Conservation (phyloP, 2,113 vertebrate species). For the Pollimyrus isidori region DNA sequence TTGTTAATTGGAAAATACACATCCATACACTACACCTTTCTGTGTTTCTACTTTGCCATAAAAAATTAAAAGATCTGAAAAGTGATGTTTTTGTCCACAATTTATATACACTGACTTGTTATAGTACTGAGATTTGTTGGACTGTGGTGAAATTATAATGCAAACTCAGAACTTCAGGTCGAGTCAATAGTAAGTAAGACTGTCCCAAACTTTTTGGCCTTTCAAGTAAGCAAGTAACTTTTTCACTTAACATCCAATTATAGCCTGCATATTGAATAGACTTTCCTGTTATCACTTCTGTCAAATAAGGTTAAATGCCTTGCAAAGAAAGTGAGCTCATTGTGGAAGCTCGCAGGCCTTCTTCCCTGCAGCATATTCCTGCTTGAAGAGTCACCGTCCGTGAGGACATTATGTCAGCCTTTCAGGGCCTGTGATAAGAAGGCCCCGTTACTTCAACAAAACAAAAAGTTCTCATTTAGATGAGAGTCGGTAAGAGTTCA, state of each 20-base stretch:
- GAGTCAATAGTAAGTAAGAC: neutral
- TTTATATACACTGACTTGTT: neutral
- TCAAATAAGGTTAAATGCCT: neutral
- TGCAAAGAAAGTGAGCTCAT: neutral
- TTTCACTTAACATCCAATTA: neutral
- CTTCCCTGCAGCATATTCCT: neutral
- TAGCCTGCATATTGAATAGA: neutral
- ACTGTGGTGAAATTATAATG: neutral
- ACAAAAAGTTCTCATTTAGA: conserved; percentile 1
- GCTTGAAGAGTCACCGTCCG: neutral
- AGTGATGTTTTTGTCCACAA: neutral
- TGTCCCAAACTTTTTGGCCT: neutral
- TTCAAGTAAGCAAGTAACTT: neutral
- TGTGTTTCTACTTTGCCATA: neutral
- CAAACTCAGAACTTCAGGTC: neutral
- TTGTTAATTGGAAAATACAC: neutral
- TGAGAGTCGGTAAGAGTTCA: conserved; percentile 9
- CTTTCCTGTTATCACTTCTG: neutral
- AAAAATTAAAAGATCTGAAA: neutral
- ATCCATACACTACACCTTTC: neutral
- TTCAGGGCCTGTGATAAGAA: conserved; percentile 12
- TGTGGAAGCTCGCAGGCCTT: neutral
- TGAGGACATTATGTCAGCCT: neutral
- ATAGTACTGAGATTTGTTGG: neutral
- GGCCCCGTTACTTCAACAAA: neutral